Conservation (phyloP, 2,888 invertebrate genomes). For the Mythimna ferrago region DNA sequence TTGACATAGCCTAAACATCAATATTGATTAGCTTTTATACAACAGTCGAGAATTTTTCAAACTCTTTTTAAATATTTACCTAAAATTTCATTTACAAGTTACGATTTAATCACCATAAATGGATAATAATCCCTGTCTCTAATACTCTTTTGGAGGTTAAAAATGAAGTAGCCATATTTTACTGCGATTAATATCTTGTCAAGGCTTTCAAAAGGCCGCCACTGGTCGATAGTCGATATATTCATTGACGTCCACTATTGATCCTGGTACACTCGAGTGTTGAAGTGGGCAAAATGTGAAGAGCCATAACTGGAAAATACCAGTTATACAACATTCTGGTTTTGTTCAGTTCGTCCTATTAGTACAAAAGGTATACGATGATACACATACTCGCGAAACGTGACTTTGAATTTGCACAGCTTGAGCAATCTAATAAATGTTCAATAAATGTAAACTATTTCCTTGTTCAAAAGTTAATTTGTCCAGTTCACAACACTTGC, state of each 20-base stretch:
- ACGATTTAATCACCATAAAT: conserved; percentile 8
- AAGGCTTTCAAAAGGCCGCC: conserved; percentile 55
- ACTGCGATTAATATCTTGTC: conserved; percentile 28
- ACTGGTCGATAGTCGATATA: conserved; percentile 58
- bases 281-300: conserved; percentile 36
- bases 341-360: conserved; percentile 31
- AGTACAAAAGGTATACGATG: conserved; percentile 3
- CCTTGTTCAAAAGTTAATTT: conserved; percentile 43
- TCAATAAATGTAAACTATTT: conserved; percentile 55
- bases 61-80: no score
- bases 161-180: conserved; percentile 25
- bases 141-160: conserved; percentile 16
- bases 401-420: conserved; percentile 54
- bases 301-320: conserved; percentile 45
- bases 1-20: no score
- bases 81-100: neutral
- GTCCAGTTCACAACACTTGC: conserved; percentile 1
- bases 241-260: conserved; percentile 45
- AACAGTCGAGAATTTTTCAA: neutral
- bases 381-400: conserved; percentile 22
- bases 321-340: conserved; percentile 44
- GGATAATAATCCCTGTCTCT: conserved; percentile 6
- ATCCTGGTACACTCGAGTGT: conserved; percentile 50
- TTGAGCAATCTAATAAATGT: conserved; percentile 26
- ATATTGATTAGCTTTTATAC: no score